phyloP scores from a whole-genome alignment of 2,113 vertebrate genomes.

The Stegostoma tigrinum region DNA sequence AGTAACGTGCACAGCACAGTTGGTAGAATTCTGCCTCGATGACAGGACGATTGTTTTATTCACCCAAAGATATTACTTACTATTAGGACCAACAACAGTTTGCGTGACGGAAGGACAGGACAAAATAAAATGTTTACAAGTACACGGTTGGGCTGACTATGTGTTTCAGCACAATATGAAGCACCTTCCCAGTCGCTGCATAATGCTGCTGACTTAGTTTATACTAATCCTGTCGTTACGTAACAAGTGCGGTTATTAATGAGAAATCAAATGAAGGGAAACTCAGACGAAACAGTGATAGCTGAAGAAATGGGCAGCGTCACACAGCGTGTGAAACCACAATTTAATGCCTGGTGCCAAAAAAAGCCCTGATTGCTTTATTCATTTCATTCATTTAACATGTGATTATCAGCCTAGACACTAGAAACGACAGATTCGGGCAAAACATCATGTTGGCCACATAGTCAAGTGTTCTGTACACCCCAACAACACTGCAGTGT shows the following conservation, averaged over 20 bases:
- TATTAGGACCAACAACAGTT: neutral
- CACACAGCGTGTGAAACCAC: slow-evolving; percentile 37
- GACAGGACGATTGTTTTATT: neutral
- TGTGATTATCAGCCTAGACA: slow-evolving; percentile 13
- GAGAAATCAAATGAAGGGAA: slow-evolving; percentile 28
- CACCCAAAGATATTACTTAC: neutral
- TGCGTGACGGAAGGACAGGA: too few species aligned
- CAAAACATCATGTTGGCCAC: slow-evolving; percentile 29
- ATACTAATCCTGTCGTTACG: slow-evolving; percentile 1
- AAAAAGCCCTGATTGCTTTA: slow-evolving; percentile 33
- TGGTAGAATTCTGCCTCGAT: neutral
- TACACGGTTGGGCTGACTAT: neutral
- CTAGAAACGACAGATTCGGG: neutral
- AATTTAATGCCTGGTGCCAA: slow-evolving; percentile 36
- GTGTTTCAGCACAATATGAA: neutral
- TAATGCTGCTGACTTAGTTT: neutral
- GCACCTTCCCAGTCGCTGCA: neutral
- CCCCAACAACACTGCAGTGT: neutral
- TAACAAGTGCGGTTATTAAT: slow-evolving; percentile 30
- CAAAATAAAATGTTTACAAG: neutral
- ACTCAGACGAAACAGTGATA: slow-evolving; percentile 24
- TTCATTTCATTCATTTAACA: slow-evolving; percentile 25
- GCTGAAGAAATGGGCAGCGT: slow-evolving; percentile 33
- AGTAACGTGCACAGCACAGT: neutral
- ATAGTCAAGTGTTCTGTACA: neutral